Evolutionary conservation across 2,888 invertebrate genomes (phyloP).

Genomic region (Callyntrura guangdongensis): DNA sequence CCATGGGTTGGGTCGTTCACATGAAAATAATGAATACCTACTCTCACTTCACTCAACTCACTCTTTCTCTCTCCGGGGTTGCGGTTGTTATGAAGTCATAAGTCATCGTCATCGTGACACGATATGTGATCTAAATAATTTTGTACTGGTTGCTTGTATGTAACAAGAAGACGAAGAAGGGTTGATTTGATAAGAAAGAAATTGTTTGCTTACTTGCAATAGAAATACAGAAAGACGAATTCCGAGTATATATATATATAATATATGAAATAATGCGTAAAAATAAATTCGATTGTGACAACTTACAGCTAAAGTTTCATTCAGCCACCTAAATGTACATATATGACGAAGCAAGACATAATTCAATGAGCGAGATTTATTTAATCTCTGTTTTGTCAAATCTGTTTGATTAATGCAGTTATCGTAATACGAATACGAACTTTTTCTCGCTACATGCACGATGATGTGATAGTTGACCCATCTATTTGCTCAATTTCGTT

Average conservation of each 20-base stretch:
- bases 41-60: not conserved
- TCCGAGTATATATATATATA: not conserved
- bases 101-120: slow-evolving; percentile 69
- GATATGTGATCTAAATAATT: slow-evolving; percentile 59
- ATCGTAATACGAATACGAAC: not conserved
- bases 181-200: slow-evolving; percentile 32
- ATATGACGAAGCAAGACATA: not conserved
- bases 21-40: not conserved
- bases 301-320: not conserved
- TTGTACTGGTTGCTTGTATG: not conserved
- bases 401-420: not conserved
- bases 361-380: slow-evolving; percentile 9
- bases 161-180: not conserved
- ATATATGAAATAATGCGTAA: not conserved
- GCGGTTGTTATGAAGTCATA: slow-evolving; percentile 70
- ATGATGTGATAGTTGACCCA: slow-evolving; percentile 6
- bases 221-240: not conserved
- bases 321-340: not conserved
- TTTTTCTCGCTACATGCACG: not conserved
- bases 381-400: slow-evolving; percentile 3
- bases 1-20: slow-evolving; percentile 51
- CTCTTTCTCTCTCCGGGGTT: not conserved
- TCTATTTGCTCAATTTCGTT: not conserved
- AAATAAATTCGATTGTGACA: not conserved
- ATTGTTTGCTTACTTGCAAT: slow-evolving; percentile 51